Conservation (phyloP, 2,113 vertebrate species). For the Oxygymnocypris stewartii region DNA sequence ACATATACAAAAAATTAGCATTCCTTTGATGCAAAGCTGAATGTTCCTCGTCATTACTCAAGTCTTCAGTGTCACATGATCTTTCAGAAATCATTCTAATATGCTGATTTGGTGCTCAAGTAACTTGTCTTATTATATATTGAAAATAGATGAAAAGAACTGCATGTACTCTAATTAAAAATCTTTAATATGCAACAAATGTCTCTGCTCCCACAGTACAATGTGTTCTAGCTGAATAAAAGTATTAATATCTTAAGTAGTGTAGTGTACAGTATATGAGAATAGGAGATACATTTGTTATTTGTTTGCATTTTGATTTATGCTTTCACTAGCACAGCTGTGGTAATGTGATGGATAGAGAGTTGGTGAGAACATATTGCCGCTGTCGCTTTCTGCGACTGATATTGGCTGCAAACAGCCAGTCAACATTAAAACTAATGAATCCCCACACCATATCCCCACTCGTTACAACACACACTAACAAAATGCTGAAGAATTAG, state of each 20-base stretch:
- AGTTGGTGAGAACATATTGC: background rate
- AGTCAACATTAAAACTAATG: constrained; percentile 8
- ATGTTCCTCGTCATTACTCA: no score
- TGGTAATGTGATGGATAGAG: background rate
- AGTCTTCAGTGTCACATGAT: no score
- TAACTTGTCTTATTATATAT: no score
- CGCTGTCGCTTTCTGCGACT: background rate
- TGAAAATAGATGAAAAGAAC: background rate
- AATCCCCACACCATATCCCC: background rate
- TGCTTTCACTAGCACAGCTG: constrained; percentile 7
- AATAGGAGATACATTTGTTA: background rate
- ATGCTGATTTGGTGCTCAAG: no score
- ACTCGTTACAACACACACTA: background rate
- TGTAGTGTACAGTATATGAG: background rate
- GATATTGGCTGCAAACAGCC: background rate
- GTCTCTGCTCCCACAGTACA: no score
- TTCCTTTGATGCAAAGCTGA: no score
- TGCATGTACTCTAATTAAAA: background rate
- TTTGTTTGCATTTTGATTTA: background rate
- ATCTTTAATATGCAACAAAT: background rate
- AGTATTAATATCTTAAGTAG: no score
- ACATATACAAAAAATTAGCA: no score
- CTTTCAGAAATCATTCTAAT: no score
- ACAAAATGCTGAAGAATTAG: background rate
- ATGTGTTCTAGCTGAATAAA: no score